Base-by-base conservation (phyloP, 2,113 vertebrate species). In the Piaya cayana region DNA sequence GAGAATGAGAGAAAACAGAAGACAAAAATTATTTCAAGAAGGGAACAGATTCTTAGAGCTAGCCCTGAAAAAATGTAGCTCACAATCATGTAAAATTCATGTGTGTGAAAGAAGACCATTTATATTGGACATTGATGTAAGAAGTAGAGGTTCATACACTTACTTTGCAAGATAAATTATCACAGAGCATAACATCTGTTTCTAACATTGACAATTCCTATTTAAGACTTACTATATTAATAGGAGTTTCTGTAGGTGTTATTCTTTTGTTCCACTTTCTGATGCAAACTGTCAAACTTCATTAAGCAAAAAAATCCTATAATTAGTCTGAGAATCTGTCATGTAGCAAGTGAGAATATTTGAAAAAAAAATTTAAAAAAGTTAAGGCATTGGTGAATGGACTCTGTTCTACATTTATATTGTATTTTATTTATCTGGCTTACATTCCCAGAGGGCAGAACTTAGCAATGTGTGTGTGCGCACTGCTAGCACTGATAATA, bases 181-280 rank as follows among this genome's bases (percentile, higher is more conserved):
- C 30, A 60, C 22, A 70, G 42, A 85, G 15, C 15, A 32, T 29
- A 30, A 68, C 4, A 30, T 71, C 62, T 85, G 7, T 29, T 87
- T 89, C 43, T 65, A 93, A 60, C 62, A 79, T 4, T 84, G 55
- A 70, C 29, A 65, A 80, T 74, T 77, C 37, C 37, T 23, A 70
- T 86, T 69, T 82, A 77, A 77, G 18, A 63, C 19, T 86, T 63
- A 45, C 77, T 80, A 20, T 34, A 91, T 58, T 76, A 89, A 75
- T 60, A 18, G 47, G 15, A 84, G 8, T 72, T 89, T 91, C 62
- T 85, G 6, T 29, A 76, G 21, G 13, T 80, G 53, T 55, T 82
- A 29, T 86, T 29, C 69, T 89, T 95, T 90, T 90, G 76, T 93
- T 93, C 15, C 12, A 14, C 23, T 77, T 90, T 83, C 79, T 83